Evolutionary conservation across 2,888 invertebrate genomes (phyloP).

Genomic region (Nephrotoma appendiculata): DNA sequence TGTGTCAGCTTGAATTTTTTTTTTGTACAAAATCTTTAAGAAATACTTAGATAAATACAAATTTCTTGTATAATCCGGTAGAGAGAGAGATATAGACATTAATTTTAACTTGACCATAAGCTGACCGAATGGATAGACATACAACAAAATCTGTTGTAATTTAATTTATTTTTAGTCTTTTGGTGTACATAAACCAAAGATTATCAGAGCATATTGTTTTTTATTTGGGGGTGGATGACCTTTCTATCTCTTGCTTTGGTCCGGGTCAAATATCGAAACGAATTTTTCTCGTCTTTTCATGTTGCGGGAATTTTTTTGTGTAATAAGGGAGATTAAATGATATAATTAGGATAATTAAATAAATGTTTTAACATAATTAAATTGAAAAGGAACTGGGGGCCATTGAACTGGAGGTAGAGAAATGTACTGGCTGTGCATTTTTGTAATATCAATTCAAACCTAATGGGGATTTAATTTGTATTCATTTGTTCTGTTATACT

Average conservation of each 20-base stretch:
- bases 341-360: neutral
- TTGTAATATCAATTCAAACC: no score
- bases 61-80: neutral
- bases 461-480: no score
- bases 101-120: neutral
- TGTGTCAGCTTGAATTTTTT: neutral
- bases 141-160: neutral
- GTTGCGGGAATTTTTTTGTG: neutral
- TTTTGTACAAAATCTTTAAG: neutral
- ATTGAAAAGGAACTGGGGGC: neutral
- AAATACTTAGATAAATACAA: neutral
- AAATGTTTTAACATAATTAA: neutral
- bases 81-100: neutral
- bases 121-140: neutral
- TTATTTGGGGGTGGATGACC: neutral
- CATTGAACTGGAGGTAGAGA: neutral
- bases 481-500: no score
- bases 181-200: neutral
- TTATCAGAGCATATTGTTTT: neutral
- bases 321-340: neutral
- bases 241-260: neutral
- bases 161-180: neutral
- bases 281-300: neutral
- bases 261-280: neutral
- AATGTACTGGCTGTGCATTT: neutral